These are phyloP conservation scores for Phrynosoma blainvillii DNA, from an alignment of 2,113 vertebrate species.

Conservation along the genomic window DNA sequence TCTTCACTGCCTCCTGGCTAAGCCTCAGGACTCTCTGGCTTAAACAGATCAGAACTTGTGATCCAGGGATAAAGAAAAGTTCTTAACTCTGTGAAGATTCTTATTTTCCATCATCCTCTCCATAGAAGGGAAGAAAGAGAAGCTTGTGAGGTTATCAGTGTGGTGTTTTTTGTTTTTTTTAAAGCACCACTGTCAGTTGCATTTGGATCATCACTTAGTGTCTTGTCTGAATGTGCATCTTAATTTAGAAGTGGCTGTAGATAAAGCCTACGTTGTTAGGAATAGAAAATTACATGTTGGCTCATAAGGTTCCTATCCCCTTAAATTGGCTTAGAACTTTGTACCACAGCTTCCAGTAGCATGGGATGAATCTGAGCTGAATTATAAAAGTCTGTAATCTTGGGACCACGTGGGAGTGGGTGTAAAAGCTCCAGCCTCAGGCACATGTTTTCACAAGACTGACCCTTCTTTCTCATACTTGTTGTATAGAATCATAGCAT, in stretches of 20 bases:
- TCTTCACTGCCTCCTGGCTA: slow-evolving; percentile 55
- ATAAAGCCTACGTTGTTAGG: not conserved
- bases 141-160: not conserved
- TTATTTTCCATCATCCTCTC: slow-evolving; percentile 13
- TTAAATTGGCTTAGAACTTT: not conserved
- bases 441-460: too few species aligned
- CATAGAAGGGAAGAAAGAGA: not conserved
- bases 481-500: too few species aligned
- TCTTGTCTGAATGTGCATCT: not conserved
- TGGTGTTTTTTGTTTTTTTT: not conserved
- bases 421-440: too few species aligned
- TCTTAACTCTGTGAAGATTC: slow-evolving; percentile 31
- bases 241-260: slow-evolving; percentile 8
- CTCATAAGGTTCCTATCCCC: not conserved
- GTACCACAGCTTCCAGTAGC: rapidly evolving
- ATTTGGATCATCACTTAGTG: not conserved
- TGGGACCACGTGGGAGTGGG: too few species aligned
- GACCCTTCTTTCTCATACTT: too few species aligned
- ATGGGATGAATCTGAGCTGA: not conserved
- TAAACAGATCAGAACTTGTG: slow-evolving; percentile 59
- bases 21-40: slow-evolving; percentile 39
- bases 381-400: too few species aligned
- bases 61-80: slow-evolving; percentile 46
- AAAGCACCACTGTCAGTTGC: not conserved
- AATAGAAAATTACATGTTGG: not conserved